These are phyloP conservation scores for Hemaris fuciformis DNA, from an alignment of 2,888 invertebrate genomes.

Conservation along the genomic window DNA sequence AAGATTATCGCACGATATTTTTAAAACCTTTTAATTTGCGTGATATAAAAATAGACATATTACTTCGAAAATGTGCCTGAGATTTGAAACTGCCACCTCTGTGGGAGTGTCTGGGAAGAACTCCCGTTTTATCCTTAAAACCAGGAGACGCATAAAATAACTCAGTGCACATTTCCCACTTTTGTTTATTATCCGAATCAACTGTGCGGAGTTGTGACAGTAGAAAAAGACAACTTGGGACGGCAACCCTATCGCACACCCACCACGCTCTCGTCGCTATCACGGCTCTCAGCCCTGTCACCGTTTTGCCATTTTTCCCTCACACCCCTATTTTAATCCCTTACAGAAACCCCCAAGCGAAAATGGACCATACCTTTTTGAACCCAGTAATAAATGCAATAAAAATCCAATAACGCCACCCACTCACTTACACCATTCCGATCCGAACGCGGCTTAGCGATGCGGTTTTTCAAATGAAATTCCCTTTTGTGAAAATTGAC, in stretches of 20 bases:
- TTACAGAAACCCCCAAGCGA: slow-evolving; percentile 25
- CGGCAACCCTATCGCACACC: slow-evolving; percentile 54
- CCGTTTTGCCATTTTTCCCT: slow-evolving; percentile 76
- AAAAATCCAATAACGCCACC: slow-evolving; percentile 11
- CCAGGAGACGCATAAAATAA: no score
- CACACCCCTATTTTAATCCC: slow-evolving; percentile 27
- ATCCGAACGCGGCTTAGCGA: slow-evolving; percentile 49
- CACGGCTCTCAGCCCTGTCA: slow-evolving; percentile 79
- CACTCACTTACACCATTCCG: slow-evolving; percentile 33
- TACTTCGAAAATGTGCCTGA: neutral
- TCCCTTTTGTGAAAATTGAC: slow-evolving; percentile 66
- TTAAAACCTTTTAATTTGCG: neutral
- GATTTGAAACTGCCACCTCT: no score
- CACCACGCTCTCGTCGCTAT: slow-evolving; percentile 72
- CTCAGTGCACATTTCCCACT: no score
- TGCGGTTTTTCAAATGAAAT: slow-evolving; percentile 77
- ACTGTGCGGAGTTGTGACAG: neutral
- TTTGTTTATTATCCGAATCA: no score
- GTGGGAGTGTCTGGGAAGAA: neutral
- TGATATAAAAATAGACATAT: neutral
- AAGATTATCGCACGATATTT: no score
- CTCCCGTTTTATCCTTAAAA: no score
- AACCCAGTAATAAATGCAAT: neutral
- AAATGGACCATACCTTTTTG: slow-evolving; percentile 18
- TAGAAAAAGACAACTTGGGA: neutral